Conservation (phyloP, 2,113 vertebrate genomes). For the Tringa solitaria region DNA sequence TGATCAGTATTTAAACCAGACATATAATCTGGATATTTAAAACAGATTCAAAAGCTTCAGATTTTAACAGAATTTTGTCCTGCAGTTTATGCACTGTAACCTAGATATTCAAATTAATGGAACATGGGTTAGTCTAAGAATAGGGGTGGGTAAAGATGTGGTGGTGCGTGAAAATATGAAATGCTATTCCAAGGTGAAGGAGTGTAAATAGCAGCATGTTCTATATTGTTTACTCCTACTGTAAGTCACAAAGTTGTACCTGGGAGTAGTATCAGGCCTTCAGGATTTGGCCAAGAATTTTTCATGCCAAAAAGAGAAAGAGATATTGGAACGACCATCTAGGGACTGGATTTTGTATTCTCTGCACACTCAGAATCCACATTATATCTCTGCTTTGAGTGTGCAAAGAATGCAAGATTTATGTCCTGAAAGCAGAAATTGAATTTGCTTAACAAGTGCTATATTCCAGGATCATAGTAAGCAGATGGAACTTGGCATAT, state of each 20-base stretch:
- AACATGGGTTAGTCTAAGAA: background rate
- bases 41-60: background rate
- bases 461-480: background rate
- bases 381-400: background rate
- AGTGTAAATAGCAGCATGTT: background rate
- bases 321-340: background rate
- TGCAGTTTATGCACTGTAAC: background rate
- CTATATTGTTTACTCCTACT: background rate
- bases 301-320: background rate
- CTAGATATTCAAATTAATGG: background rate
- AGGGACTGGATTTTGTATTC: background rate
- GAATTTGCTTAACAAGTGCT: background rate
- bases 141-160: rapidly evolving
- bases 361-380: background rate
- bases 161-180: background rate
- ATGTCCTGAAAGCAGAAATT: background rate
- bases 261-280: background rate
- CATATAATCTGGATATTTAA: background rate
- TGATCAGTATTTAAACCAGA: background rate
- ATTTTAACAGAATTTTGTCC: background rate
- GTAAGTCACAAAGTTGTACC: background rate
- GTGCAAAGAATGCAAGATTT: background rate
- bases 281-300: background rate
- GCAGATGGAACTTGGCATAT: background rate
- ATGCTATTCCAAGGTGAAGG: background rate